Conservation (phyloP, 2,797 vertebrate genomes). For the Lophius americanus region DNA sequence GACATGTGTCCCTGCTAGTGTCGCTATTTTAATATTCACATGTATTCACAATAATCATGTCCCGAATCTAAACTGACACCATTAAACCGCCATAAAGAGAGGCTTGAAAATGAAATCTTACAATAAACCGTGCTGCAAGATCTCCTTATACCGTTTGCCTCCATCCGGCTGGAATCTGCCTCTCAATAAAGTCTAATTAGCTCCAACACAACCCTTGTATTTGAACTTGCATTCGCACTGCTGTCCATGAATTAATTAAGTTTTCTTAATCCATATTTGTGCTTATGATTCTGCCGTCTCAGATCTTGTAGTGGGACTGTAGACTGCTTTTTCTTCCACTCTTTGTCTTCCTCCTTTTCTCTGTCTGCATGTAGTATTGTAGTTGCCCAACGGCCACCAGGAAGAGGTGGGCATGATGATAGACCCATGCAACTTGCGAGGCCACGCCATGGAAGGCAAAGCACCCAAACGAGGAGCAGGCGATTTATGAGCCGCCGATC, state of each 20-base stretch:
- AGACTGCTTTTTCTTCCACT: no score
- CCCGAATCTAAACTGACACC: background rate
- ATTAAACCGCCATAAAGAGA: background rate
- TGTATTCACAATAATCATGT: slow-evolving; percentile 3
- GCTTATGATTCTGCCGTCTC: background rate
- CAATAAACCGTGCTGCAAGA: slow-evolving; percentile 5
- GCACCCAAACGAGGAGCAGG: no score
- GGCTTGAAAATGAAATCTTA: background rate
- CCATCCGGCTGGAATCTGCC: slow-evolving; percentile 21
- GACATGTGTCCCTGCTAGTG: no score
- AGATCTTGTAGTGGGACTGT: no score
- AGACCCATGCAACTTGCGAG: no score
- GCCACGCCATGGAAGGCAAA: no score
- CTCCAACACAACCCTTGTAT: slow-evolving; percentile 29
- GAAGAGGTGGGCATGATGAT: no score
- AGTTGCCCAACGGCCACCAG: no score
- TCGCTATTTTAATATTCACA: background rate
- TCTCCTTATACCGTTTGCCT: slow-evolving; percentile 28
- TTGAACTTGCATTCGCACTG: slow-evolving; percentile 24
- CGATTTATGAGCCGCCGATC: no score
- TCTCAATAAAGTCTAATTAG: slow-evolving; percentile 53
- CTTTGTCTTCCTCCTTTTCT: no score
- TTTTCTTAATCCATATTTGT: slow-evolving; percentile 28
- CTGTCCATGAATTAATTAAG: slow-evolving; percentile 26
- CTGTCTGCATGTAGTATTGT: no score